Percentiles rank a stretch among this genome's conserved stretches.
phyloP scores from a whole-genome alignment of 2,888 invertebrate genomes.

The Andrena camellia region DNA sequence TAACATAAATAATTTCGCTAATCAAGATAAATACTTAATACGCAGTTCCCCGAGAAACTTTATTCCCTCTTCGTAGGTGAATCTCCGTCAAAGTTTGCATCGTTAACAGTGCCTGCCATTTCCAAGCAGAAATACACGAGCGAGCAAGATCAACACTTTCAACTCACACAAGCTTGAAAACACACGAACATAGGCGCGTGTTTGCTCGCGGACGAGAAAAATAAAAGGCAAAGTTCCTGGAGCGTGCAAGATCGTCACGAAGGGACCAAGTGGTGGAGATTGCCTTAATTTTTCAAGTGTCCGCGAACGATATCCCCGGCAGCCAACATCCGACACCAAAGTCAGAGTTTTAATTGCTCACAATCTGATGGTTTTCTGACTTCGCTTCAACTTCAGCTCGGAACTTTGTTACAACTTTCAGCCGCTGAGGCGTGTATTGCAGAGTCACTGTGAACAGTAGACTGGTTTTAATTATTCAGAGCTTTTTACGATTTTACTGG shows the following conservation, averaged over 20 bases:
- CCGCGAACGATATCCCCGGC: constrained; percentile 17
- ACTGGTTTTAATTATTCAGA: neutral
- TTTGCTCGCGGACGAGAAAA: constrained; percentile 25
- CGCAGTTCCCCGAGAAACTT: neutral
- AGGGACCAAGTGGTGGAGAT: constrained; percentile 57
- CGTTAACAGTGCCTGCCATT: constrained; percentile 3
- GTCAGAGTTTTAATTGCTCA: constrained; percentile 21
- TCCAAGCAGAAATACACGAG: neutral
- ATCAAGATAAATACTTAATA: constrained; percentile 4
- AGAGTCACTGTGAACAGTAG: neutral
- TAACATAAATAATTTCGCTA: neutral
- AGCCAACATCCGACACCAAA: constrained; percentile 8
- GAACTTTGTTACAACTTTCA: constrained; percentile 6
- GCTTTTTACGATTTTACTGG: neutral
- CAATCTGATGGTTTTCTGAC: neutral
- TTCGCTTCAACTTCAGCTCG: neutral
- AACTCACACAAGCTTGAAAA: constrained; percentile 3
- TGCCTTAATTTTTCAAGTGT: constrained; percentile 60
- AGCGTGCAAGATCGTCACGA: constrained; percentile 54
- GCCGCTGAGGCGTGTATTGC: neutral
- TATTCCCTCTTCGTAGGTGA: neutral
- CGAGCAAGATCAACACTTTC: constrained; percentile 8
- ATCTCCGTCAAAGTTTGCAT: neutral
- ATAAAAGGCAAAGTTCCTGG: constrained; percentile 32
- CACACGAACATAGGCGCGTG: constrained; percentile 22